Conservation (phyloP, 2,888 invertebrate genomes). For the Spicauda simplicius region DNA sequence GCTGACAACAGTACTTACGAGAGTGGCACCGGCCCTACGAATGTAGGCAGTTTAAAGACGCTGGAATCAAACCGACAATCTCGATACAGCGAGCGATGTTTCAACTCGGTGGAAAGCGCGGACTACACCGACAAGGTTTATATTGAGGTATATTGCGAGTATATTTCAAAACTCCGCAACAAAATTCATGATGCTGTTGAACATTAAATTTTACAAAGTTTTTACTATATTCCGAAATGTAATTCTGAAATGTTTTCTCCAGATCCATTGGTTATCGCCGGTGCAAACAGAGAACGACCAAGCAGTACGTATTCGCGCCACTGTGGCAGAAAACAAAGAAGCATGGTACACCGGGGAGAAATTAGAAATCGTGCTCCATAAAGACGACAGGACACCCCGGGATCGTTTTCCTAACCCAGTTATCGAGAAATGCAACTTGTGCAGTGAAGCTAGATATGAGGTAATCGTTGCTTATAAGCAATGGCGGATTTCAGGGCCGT, state of each 20-base stretch:
- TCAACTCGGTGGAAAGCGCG: conserved; percentile 69
- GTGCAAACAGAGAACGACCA: conserved; percentile 49
- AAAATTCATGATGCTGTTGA: no score
- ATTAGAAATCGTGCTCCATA: conserved; percentile 60
- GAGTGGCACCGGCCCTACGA: conserved; percentile 47
- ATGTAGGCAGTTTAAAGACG: conserved; percentile 71
- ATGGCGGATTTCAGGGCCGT: no score
- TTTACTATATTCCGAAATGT: no score
- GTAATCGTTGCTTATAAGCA: conserved; percentile 47
- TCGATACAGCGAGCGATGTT: conserved; percentile 69
- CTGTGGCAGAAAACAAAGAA: conserved; percentile 74
- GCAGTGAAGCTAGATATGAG: conserved; percentile 78
- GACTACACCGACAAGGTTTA: conserved; percentile 65
- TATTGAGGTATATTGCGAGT: conserved; percentile 68
- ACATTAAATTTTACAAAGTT: no score
- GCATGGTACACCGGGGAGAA: conserved; percentile 66
- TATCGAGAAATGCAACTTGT: conserved; percentile 57
- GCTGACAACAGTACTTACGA: conserved; percentile 59
- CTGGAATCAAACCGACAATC: conserved; percentile 60
- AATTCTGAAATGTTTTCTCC: conserved; percentile 4
- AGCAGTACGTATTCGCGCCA: conserved; percentile 69
- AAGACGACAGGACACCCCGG: conserved; percentile 57
- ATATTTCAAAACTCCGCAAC: no score
- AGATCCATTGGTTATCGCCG: conserved; percentile 79
- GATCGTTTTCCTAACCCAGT: conserved; percentile 63